These are phyloP conservation scores for Anastrepha obliqua DNA, from an alignment of 1,140 invertebrate genomes.

Conservation along the genomic window DNA sequence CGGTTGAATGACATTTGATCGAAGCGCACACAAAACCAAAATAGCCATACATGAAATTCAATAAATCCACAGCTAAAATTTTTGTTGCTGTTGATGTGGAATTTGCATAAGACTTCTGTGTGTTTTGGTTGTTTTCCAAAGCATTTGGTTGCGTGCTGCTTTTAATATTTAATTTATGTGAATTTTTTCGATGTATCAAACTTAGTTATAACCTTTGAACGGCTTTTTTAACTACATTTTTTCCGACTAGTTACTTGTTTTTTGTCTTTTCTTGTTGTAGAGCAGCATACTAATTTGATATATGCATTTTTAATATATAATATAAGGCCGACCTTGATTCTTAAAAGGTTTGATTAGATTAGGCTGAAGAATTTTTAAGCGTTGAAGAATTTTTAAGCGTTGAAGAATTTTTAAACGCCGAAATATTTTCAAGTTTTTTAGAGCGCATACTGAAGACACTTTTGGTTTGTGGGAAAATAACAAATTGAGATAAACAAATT, in stretches of 20 bases:
- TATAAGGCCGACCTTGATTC: not conserved
- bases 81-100: not conserved
- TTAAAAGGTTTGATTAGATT: conserved; percentile 14
- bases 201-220: not conserved
- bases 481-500: too few relatives aligned
- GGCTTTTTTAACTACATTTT: not conserved
- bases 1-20: conserved; percentile 33
- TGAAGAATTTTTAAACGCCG: too few relatives aligned
- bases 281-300: not conserved
- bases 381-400: too few relatives aligned
- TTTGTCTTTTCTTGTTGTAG: conserved; percentile 2
- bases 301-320: conserved; percentile 2
- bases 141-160: not conserved
- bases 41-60: not conserved
- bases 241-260: not conserved
- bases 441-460: too few relatives aligned
- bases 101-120: not conserved
- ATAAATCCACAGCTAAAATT: too few relatives aligned
- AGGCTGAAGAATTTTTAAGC: not conserved
- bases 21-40: not conserved
- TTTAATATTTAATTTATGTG: conserved; percentile 9
- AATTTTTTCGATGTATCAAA: not conserved
- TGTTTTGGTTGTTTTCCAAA: not conserved
- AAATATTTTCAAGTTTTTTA: too few relatives aligned
- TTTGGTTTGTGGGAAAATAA: too few relatives aligned